These are phyloP conservation scores for Drosophila tsacasi DNA, from an alignment of 1,140 invertebrate species.

Conservation along the genomic window DNA sequence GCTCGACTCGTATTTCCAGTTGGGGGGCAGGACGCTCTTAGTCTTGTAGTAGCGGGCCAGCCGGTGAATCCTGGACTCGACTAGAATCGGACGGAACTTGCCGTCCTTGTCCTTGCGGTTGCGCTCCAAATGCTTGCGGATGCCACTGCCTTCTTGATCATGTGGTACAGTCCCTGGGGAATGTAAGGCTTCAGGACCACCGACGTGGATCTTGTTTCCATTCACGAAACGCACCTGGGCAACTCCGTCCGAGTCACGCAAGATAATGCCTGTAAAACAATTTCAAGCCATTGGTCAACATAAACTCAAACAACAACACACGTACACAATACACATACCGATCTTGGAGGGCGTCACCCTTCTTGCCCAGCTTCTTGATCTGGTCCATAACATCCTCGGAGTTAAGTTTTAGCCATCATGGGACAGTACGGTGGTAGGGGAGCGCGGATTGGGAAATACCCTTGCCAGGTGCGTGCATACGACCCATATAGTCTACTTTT, in stretches of 20 bases:
- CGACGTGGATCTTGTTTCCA: constrained; percentile 98
- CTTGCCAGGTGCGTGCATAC: too few species aligned
- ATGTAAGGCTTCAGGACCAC: constrained; percentile 98
- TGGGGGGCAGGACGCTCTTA: constrained; percentile 96
- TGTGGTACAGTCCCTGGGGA: constrained; percentile 98
- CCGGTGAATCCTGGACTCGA: constrained; percentile 99
- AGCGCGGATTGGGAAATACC: constrained; percentile 99
- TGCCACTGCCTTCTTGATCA: constrained; percentile 99
- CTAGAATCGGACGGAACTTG: constrained; percentile 99
- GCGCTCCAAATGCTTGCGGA: constrained; percentile 99
- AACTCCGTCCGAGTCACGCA: constrained; percentile 99
- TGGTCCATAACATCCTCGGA: constrained; percentile 99
- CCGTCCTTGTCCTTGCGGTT: constrained; percentile 99
- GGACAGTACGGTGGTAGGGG: constrained; percentile 98
- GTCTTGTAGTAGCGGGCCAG: constrained; percentile 99
- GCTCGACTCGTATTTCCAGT: constrained; percentile 99
- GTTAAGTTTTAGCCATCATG: constrained; percentile 98
- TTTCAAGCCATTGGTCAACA: constrained; percentile 44
- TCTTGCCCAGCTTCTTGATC: constrained; percentile 99
- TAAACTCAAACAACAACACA: constrained; percentile 66
- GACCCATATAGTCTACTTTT: too few species aligned
- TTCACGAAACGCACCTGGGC: constrained; percentile 99
- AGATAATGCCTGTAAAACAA: constrained; percentile 94
- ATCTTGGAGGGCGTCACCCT: constrained; percentile 99
- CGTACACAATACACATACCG: constrained; percentile 88